These are phyloP conservation scores for Oreochromis spilurus DNA, from an alignment of 2,113 vertebrate species.

Conservation along the genomic window DNA sequence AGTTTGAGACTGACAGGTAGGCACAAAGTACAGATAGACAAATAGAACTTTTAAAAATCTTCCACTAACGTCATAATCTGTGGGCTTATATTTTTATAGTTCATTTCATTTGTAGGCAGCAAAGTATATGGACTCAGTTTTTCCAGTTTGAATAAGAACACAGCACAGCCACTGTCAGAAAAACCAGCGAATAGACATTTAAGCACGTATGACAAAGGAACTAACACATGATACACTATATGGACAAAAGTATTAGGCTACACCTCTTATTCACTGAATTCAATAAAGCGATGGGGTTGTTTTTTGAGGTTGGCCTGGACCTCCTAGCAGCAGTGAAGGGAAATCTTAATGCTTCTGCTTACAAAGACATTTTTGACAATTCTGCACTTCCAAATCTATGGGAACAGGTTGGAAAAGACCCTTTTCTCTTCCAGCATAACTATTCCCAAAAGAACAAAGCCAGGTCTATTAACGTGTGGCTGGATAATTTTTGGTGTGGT, in stretches of 20 bases:
- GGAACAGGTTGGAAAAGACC: neutral
- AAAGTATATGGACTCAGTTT: neutral
- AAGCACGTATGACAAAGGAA: neutral
- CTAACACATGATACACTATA: neutral
- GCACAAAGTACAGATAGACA: neutral
- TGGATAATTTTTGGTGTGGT: neutral
- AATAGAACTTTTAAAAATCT: neutral
- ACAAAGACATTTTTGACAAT: neutral
- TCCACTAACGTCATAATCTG: neutral
- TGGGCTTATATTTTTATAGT: neutral
- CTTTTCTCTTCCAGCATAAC: neutral
- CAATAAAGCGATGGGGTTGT: neutral
- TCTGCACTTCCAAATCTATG: neutral
- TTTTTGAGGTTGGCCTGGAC: neutral
- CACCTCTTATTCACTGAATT: neutral
- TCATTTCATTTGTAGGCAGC: neutral
- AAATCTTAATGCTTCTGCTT: neutral
- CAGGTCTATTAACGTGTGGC: neutral
- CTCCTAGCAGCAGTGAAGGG: fast-evolving
- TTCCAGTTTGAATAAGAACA: neutral
- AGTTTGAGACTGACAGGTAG: neutral
- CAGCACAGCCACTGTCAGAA: neutral
- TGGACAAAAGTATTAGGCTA: neutral
- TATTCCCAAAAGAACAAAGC: neutral
- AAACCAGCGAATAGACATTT: neutral